Evolutionary conservation across 2,888 invertebrate species (phyloP).

Genomic region (Tiliacea citrago): DNA sequence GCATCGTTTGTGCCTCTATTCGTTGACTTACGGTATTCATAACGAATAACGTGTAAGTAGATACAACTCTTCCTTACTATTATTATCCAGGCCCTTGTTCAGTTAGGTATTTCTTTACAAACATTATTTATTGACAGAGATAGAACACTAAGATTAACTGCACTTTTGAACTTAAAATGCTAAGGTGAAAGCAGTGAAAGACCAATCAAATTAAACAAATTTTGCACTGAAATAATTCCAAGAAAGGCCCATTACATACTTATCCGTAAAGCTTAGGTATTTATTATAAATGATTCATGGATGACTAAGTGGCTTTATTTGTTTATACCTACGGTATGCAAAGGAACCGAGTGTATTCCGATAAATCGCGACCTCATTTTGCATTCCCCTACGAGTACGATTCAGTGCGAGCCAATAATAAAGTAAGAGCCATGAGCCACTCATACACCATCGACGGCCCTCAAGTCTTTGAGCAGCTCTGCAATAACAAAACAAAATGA

Average conservation of each 20-base stretch:
- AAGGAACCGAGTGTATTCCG: conserved; percentile 62
- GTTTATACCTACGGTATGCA: conserved; percentile 49
- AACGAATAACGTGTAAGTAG: not conserved
- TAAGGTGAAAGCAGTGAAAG: conserved; percentile 11
- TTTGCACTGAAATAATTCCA: conserved; percentile 21
- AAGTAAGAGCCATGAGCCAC: conserved; percentile 85
- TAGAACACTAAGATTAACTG: not conserved
- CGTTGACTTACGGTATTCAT: not conserved
- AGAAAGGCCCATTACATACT: conserved; percentile 4
- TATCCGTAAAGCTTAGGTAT: conserved; percentile 37
- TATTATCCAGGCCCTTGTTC: not conserved
- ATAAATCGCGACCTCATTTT: conserved; percentile 85
- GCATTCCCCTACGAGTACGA: conserved; percentile 80
- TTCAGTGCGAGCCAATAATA: conserved; percentile 87
- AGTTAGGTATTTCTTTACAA: not conserved
- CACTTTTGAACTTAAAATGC: not conserved
- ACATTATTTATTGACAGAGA: not conserved
- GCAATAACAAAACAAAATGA: conserved; percentile 85
- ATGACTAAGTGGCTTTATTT: conserved; percentile 61
- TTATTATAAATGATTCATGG: conserved; percentile 61
- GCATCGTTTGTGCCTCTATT: not conserved
- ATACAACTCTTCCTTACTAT: not conserved
- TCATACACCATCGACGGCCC: conserved; percentile 83
- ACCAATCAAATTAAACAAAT: conserved; percentile 17
- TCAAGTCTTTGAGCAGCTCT: conserved; percentile 82